phyloP scores from a whole-genome alignment of 2,113 vertebrate species.

The Anser brachyrhynchus region DNA sequence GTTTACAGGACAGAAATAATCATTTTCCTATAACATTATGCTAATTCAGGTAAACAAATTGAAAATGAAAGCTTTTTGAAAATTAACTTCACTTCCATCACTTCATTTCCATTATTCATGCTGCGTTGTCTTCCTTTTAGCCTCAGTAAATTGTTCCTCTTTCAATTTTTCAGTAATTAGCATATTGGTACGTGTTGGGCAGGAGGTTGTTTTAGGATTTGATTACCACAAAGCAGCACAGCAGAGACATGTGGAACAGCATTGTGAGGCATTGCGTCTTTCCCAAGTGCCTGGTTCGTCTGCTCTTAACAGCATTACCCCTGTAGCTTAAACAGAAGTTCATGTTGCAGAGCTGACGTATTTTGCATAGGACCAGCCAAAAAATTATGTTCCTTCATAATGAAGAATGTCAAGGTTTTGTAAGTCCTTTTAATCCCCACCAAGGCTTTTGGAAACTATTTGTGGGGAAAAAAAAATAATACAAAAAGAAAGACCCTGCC shows the following conservation, averaged over 20 bases:
- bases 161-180: not conserved
- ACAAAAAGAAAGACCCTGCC: not conserved
- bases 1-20: not conserved
- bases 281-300: not conserved
- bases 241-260: accelerated
- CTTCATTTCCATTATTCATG: not conserved
- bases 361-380: not conserved
- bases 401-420: not conserved
- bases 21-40: not conserved
- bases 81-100: not conserved
- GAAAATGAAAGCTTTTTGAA: not conserved
- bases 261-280: not conserved
- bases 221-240: not conserved
- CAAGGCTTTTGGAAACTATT: not conserved
- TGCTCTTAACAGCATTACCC: not conserved
- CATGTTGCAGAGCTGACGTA: not conserved
- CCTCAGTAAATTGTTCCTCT: not conserved
- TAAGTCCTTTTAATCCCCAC: not conserved
- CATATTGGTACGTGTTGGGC: not conserved
- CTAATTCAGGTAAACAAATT: not conserved
- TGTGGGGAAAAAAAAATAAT: not conserved
- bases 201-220: not conserved
- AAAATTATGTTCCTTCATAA: not conserved
- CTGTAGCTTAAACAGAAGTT: not conserved
- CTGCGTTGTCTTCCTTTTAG: not conserved